Evolutionary conservation across 2,797 vertebrate genomes (phyloP), one percentile per base, ranked within the genome.

Genomic region (Sphenopsis melanotis): DNA sequence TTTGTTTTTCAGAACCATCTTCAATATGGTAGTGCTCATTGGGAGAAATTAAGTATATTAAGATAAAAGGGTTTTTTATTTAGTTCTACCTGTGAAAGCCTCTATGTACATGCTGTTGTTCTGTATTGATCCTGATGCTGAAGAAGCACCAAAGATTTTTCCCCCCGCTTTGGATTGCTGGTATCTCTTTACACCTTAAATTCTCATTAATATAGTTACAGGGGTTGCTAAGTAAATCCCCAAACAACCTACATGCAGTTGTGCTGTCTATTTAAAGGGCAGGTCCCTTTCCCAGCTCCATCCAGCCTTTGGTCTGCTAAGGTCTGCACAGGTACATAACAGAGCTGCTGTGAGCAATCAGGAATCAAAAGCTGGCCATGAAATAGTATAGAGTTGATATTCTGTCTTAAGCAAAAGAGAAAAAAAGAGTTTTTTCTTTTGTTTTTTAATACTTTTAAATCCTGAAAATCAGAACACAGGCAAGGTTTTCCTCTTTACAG

Each of bases 91-190:
- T 44, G 2, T 61, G 69, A 91, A 81, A 89, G 64, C 63, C 80
- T 23, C 36, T 22, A 37, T 30, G 13, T 68, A 30, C 13, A 2
- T 55, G 22, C 68, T 68, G 1, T 42, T 86, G 27, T 83, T 92
- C 27, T 89, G 49, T 53, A 10, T n/a, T 64, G 30, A 32, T 80
- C 66, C 63, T 75, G 21, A 52, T 72, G 59, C 42, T 72, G 32
- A 83, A 83, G 52, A 84, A 91, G 44, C 2, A 2, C 37, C 22
- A 53, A 61, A 47, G 59, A n/a, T 29, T 6, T 0, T 14, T 5
- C 1, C 3, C 4, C 2, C 2, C 3, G 0, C 1, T 86, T 29
- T 55, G 5, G 30, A 60, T 44, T 20, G 3, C 8, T 76, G 42
- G 15, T 78, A 30, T 77, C 79, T 75, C 44, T 83, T 83, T 68